These are phyloP conservation scores for Aphelenchoides avenae DNA, from an alignment of 1,140 invertebrate genomes.

Conservation along the genomic window DNA sequence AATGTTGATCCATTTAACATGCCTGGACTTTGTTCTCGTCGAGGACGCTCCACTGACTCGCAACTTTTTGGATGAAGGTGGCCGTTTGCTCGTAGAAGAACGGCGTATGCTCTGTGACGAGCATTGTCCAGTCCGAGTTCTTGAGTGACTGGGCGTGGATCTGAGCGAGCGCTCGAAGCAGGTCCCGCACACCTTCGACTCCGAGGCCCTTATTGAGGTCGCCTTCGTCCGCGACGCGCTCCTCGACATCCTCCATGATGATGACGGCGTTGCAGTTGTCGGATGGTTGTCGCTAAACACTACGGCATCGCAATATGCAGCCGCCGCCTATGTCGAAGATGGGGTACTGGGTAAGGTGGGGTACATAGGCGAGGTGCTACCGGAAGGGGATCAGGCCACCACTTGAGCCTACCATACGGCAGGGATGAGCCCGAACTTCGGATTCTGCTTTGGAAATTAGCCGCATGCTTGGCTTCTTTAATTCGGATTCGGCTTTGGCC, in stretches of 20 bases:
- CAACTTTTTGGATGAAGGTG: slow-evolving; percentile 11
- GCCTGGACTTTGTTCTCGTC: no score
- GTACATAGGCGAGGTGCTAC: no score
- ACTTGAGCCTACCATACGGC: slow-evolving; percentile 2
- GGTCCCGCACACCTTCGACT: slow-evolving; percentile 45
- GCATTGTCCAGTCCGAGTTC: slow-evolving; percentile 25
- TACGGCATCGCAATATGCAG: no score
- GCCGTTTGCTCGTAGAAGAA: slow-evolving; percentile 36
- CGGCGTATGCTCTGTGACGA: slow-evolving; percentile 11
- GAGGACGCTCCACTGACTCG: no score
- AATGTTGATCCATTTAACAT: no score
- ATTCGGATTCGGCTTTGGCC: not conserved
- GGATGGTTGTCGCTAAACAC: slow-evolving; percentile 39
- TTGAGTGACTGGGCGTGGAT: slow-evolving; percentile 36
- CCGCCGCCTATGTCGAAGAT: no score
- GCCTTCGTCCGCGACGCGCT: slow-evolving; percentile 32
- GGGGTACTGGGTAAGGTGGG: no score
- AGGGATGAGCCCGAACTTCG: slow-evolving; percentile 10
- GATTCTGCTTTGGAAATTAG: not conserved
- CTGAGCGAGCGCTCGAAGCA: slow-evolving; percentile 38
- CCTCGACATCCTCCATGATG: slow-evolving; percentile 55
- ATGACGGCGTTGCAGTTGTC: slow-evolving; percentile 43
- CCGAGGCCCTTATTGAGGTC: slow-evolving; percentile 39
- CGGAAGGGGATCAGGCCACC: no score
- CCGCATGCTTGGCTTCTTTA: not conserved